Evolutionary conservation across 2,113 vertebrate genomes (phyloP), one percentile per base, ranked within the genome.

Genomic region (Brachypteracias leptosomus): DNA sequence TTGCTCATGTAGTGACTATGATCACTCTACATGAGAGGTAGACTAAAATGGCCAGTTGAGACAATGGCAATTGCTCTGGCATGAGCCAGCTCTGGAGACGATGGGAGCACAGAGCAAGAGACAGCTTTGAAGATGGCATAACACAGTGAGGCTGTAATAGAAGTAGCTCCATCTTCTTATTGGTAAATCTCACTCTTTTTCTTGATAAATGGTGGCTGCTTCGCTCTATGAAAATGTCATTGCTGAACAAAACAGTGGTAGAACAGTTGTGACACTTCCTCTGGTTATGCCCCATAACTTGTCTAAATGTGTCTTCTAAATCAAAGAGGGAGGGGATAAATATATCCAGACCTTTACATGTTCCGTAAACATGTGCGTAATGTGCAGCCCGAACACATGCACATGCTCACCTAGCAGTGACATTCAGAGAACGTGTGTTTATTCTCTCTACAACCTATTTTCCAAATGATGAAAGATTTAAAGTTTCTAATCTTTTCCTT

Each of bases 401-500:
- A 46, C 1, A 4, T 33, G 73, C 21, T 22, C 51, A 90, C 72
- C 75, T 79, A 74, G 31, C 49, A 66, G 26, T 6, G 15, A 76
- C 71, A 77, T 65, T 59, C 78, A 86, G 20, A 46, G 26, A 82
- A 58, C 0, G 2, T 31, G 28, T 35, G 31, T 38, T 71, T 80
- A 46, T 88, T 85, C 36, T 57, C 59, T 71, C 68, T 46, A 65
- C n/a, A 73, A n/a, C 7, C 47, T 80, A 49, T 88, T 88, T 94
- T 85, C 82, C 82, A 91, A 91, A 83, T 61, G 16, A 92, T 74
- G 52, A 58, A 92, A 96, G 88, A 96, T 96, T 90, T 94, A 95
- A 93, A 94, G 88, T 95, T 94, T 84, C 82, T 90, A 74, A 86
- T 94, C 82, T 96, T 92, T 96, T 52, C 33, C 18, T 90, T 86